Evolutionary conservation across 2,113 vertebrate species (phyloP).

Genomic region (Microcebus griseorufus): DNA sequence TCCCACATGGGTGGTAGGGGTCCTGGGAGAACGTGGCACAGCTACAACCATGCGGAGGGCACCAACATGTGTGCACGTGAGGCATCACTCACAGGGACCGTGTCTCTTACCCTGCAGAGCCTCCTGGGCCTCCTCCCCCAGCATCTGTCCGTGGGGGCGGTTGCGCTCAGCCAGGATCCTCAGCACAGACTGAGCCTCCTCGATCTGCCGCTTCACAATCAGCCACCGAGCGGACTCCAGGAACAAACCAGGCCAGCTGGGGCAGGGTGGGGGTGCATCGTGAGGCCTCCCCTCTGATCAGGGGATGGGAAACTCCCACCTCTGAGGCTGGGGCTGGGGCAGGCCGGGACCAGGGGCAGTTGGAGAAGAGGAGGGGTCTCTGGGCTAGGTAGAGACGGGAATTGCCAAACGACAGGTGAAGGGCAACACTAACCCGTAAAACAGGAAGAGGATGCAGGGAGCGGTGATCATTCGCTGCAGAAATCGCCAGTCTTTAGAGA

Average conservation of each 20-base stretch:
- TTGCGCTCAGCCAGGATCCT: conserved; percentile 88
- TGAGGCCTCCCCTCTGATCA: not conserved
- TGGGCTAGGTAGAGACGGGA: not conserved
- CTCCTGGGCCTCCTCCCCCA: conserved; percentile 83
- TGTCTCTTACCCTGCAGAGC: conserved; percentile 82
- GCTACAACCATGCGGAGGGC: not conserved
- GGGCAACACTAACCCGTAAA: conserved; percentile 86
- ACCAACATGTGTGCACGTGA: not conserved
- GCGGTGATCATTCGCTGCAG: conserved; percentile 90
- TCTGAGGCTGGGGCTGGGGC: not conserved
- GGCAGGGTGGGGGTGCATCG: not conserved
- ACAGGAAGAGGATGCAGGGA: conserved; percentile 90
- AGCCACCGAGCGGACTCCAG: conserved; percentile 93
- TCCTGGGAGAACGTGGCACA: not conserved
- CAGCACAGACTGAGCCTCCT: conserved; percentile 86
- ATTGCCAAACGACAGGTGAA: not conserved
- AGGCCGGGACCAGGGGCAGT: not conserved
- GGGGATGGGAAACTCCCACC: not conserved
- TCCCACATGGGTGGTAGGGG: not conserved
- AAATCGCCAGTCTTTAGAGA: conserved; percentile 91
- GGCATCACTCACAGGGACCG: not conserved
- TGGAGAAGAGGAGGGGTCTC: not conserved
- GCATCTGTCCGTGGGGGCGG: conserved; percentile 80
- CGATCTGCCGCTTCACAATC: conserved; percentile 86
- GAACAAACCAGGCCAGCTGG: conserved; percentile 90